Percentiles rank a stretch among this genome's conserved stretches.
Conservation (phyloP, 1,140 invertebrate genomes). For the Anoplolepis gracilipes region DNA sequence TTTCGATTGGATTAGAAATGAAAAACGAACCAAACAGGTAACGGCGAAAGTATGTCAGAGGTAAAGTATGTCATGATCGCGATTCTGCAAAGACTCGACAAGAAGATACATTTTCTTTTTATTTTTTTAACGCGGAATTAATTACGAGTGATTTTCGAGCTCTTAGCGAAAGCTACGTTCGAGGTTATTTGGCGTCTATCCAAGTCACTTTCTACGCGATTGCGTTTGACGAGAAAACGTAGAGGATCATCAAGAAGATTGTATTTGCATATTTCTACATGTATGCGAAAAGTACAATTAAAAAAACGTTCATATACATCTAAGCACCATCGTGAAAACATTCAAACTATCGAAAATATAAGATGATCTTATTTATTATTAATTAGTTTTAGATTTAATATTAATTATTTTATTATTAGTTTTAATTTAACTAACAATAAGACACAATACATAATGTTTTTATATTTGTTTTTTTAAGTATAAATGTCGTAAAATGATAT, state of each 20-base stretch:
- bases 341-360: background rate
- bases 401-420: no score
- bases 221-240: background rate
- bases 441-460: no score
- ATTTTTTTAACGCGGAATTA: slow-evolving; percentile 42
- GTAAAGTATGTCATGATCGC: slow-evolving; percentile 22
- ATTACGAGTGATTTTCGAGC: slow-evolving; percentile 57
- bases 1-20: background rate
- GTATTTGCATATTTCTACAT: slow-evolving; percentile 32
- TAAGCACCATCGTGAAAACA: background rate
- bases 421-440: background rate
- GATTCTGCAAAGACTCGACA: background rate
- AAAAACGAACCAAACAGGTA: background rate
- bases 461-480: no score
- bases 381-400: no score
- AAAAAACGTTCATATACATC: background rate
- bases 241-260: background rate
- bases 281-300: background rate
- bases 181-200: slow-evolving; percentile 4
- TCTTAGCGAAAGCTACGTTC: slow-evolving; percentile 1
- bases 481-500: no score
- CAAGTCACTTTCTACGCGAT: slow-evolving; percentile 35
- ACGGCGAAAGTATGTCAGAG: no score
- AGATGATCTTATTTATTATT: background rate
- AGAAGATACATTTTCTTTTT: background rate